These are phyloP conservation scores for Melanotaenia pygmaea DNA, from an alignment of 2,797 vertebrate species.

Conservation along the genomic window DNA sequence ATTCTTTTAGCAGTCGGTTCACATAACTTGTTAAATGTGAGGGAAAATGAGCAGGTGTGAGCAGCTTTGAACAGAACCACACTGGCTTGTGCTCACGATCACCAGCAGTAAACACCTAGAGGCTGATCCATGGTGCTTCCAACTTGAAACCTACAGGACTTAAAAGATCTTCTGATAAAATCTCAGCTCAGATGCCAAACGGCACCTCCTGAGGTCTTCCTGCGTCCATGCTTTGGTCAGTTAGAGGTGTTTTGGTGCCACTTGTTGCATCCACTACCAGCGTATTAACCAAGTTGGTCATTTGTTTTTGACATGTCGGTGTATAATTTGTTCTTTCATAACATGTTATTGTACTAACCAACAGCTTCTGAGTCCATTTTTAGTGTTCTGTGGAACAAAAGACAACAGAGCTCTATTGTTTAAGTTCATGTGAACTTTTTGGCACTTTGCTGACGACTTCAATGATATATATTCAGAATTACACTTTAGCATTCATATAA, in stretches of 20 bases:
- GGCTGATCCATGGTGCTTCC: background rate
- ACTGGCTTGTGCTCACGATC: background rate
- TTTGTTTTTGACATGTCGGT: slow-evolving; percentile 6
- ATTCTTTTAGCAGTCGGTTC: background rate
- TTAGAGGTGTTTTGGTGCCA: slow-evolving; percentile 4
- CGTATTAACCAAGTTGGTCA: slow-evolving; percentile 4
- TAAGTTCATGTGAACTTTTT: background rate
- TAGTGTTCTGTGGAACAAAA: background rate
- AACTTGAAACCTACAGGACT: background rate
- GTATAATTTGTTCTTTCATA: slow-evolving; percentile 27
- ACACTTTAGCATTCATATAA: background rate
- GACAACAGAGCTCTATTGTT: background rate
- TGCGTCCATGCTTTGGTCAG: background rate
- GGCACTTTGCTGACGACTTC: background rate
- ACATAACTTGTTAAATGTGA: background rate
- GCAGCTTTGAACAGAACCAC: background rate
- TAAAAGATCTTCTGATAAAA: background rate
- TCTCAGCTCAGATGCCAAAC: background rate
- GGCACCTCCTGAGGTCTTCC: background rate
- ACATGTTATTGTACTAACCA: slow-evolving; percentile 24
- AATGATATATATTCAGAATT: background rate
- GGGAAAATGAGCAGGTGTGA: background rate
- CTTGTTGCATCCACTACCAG: background rate
- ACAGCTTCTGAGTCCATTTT: background rate
- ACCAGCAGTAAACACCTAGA: background rate